Conservation (phyloP, 1,140 invertebrate genomes). For the Phenacoccus solenopsis region DNA sequence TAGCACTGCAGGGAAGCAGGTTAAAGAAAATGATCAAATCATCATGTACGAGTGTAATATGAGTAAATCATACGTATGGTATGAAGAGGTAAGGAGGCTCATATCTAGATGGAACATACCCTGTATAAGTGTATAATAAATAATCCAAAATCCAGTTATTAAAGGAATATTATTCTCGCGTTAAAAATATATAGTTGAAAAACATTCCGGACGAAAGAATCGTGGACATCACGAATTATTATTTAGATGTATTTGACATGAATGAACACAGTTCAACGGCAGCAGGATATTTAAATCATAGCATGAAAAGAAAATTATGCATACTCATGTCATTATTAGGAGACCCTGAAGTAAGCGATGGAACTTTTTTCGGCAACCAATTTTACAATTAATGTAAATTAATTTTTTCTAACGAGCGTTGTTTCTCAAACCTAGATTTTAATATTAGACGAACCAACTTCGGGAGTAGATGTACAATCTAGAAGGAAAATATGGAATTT, state of each 20-base stretch:
- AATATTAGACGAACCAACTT: conserved; percentile 80
- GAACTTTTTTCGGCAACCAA: not conserved
- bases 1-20: no score
- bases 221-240: no score
- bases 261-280: conserved; percentile 22
- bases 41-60: no score
- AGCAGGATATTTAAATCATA: conserved; percentile 50
- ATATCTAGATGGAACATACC: no score
- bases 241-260: conserved; percentile 42
- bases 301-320: conserved; percentile 72
- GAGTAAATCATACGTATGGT: no score
- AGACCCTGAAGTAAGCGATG: conserved; percentile 32
- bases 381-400: not conserved
- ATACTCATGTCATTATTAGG: conserved; percentile 67
- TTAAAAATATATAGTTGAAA: no score
- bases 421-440: conserved; percentile 23
- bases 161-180: no score
- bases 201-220: no score
- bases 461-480: conserved; percentile 89
- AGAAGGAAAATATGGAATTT: conserved; percentile 81
- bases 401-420: conserved; percentile 23
- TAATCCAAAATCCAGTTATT: no score
- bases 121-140: no score
- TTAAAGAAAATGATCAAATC: no score
- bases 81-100: no score